Base-by-base conservation (phyloP, 2,888 invertebrate species). In the Eurytoma californica region DNA sequence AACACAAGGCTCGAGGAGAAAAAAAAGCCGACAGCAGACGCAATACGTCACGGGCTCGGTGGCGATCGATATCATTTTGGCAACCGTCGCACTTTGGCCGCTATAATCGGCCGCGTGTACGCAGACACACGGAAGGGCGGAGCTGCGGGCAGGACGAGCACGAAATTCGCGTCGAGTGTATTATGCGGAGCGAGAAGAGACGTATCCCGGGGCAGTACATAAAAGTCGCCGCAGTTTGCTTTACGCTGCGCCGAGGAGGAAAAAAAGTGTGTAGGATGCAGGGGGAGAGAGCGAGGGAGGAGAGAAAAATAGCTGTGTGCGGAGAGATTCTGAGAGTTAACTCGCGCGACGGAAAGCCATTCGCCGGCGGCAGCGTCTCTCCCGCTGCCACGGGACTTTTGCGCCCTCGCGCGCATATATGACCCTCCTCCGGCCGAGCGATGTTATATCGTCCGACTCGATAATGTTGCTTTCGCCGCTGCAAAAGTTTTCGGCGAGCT, bases 21-120 rank as follows among this genome's bases (percentile, higher is more conserved):
- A 68, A 72, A 70, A 80, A 82, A 82, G 63, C 58, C 57, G 47
- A 58, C 14, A 13, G 57, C 49, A 63, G 53, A 75, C 55, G 73
- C 65, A 16, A 24, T 68, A 61, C 67, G 67, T 61, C 67, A 55
- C 51, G 39, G 7, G 58, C 30, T 39, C 16, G n/a, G 18, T 18
- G 61, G 18, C 53, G 72, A 78, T 80, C 80, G 80, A 80, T 80
- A 72, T 72, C 60, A 80, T 80, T 78, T 80, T 80, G 80, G 80
- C 80, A 78, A 80, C 55, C 80, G 30, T 51, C 20, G 3, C n/a
- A 18, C 7, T 18, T 53, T 3, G 49, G 53, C 49, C 49, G 18
- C 30, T 20, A 63, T 39, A 18, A 39, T 39, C 63, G 30, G n/a
- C 7, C 60, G 18, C 30, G 18, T 51, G 16, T 13, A 18, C n/a